Base-by-base conservation (phyloP, 2,797 vertebrate genomes). In the Pterois miles region DNA sequence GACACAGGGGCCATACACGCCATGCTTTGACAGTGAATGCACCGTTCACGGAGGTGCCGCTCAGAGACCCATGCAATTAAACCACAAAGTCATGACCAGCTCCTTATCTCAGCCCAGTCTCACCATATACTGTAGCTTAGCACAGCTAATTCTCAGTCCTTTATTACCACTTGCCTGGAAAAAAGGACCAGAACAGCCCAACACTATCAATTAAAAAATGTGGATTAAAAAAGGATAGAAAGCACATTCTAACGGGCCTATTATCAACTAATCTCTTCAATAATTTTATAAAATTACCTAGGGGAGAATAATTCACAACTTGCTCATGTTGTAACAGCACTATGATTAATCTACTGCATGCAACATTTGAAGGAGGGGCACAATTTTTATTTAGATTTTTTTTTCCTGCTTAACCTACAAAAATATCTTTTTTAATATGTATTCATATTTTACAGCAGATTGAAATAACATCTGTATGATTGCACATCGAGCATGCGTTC, bases 141-240 rank as follows among this genome's bases (percentile, higher is more conserved):
- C 27, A 78, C 76, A 65, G 81, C 67, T 89, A 81, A 87, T 23
- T 78, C 76, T 87, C 82, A 71, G 60, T 73, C 86, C 82, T 85
- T 77, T 84, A 82, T 71, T 89, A 91, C 76, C 88, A 92, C 64
- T 84, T 80, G 78, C 86, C 92, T 94, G 89, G 66, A 85, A 79
- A 66, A 85, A 88, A 83, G 88, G 85, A 85, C 88, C 86, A 89
- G 60, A 87, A 81, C 34, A 89, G 80, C 68, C 83, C 77, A 25
- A 86, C 59, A 76, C 89, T 83, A 76, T 78, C 62, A 67, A 57
- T 86, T 83, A 89, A 82, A 71, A 83, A 88, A 82, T 6, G 63
- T 64, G 27, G 40, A 76, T 71, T 65, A 25, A 43, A 79, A 76
- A 52, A 27, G 25, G 50, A 68, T 29, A 43, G 71, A 76, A 78